Percentiles rank a stretch among this genome's conserved stretches.
Conservation (phyloP, 2,888 invertebrate species). For the Orchestes rusci region DNA sequence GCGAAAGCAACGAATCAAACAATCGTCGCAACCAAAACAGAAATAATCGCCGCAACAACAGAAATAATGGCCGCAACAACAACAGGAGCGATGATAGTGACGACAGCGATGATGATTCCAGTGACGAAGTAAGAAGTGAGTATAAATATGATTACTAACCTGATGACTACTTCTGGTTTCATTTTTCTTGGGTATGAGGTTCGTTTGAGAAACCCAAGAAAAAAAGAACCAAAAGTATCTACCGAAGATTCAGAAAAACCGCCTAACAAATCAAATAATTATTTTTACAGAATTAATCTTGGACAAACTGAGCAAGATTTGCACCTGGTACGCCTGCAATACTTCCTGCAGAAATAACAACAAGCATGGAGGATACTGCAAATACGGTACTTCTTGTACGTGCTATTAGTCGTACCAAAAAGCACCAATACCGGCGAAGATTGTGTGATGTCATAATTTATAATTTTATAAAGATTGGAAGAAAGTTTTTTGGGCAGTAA, state of each 20-base stretch:
- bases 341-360: constrained; percentile 7
- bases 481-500: too few species aligned
- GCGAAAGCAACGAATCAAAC: not conserved
- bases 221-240: not conserved
- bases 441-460: too few species aligned
- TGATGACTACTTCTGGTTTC: too few species aligned
- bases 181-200: too few species aligned
- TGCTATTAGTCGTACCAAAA: constrained; percentile 14
- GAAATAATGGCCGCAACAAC: not conserved
- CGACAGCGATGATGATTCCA: not conserved
- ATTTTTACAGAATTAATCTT: constrained; percentile 13
- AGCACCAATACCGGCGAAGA: too few species aligned
- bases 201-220: not conserved
- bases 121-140: too few species aligned
- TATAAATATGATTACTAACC: too few species aligned
- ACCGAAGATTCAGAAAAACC: not conserved
- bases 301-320: constrained; percentile 10
- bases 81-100: not conserved
- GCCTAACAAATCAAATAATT: too few species aligned
- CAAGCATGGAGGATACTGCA: constrained; percentile 12
- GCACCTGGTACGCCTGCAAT: constrained; percentile 12
- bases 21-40: not conserved
- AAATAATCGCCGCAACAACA: constrained; percentile 1
- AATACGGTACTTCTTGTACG: constrained; percentile 13
- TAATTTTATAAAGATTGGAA: too few species aligned